Evolutionary conservation across 2,797 vertebrate species (phyloP).

Genomic region (Clarias platycephalus): DNA sequence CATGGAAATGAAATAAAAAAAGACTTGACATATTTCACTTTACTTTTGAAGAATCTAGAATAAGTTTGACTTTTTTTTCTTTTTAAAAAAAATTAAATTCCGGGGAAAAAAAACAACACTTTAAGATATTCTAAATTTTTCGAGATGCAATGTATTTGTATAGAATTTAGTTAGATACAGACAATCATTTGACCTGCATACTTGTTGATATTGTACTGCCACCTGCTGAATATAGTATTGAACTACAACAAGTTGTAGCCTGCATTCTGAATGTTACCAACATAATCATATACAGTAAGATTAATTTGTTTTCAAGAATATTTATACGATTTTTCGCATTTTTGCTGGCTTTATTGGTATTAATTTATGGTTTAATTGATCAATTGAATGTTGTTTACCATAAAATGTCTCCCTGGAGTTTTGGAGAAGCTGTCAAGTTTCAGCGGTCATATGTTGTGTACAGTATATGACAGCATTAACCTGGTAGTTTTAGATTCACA

Average conservation of each 20-base stretch:
- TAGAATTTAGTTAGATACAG: not conserved
- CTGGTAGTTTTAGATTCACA: not conserved
- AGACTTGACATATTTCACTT: too few relatives aligned
- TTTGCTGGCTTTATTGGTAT: not conserved
- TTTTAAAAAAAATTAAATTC: too few relatives aligned
- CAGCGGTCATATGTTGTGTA: not conserved
- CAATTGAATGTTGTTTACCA: not conserved
- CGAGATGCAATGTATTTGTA: not conserved
- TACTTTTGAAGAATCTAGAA: too few relatives aligned
- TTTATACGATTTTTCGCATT: not conserved
- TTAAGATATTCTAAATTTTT: too few relatives aligned
- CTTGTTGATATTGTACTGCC: conserved; percentile 60
- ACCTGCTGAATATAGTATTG: conserved; percentile 55
- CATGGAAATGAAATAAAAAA: too few relatives aligned
- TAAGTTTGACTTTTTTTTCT: too few relatives aligned
- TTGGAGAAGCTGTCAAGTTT: not conserved
- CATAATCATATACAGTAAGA: not conserved
- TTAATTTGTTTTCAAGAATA: not conserved
- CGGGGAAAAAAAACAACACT: too few relatives aligned
- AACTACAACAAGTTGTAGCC: not conserved
- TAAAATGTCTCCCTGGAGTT: not conserved
- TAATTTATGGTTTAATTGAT: too few relatives aligned
- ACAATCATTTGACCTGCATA: not conserved
- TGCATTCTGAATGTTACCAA: not conserved
- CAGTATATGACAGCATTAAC: not conserved